These are phyloP conservation scores for Apus apus DNA, from an alignment of 2,113 vertebrate species.

Conservation along the genomic window DNA sequence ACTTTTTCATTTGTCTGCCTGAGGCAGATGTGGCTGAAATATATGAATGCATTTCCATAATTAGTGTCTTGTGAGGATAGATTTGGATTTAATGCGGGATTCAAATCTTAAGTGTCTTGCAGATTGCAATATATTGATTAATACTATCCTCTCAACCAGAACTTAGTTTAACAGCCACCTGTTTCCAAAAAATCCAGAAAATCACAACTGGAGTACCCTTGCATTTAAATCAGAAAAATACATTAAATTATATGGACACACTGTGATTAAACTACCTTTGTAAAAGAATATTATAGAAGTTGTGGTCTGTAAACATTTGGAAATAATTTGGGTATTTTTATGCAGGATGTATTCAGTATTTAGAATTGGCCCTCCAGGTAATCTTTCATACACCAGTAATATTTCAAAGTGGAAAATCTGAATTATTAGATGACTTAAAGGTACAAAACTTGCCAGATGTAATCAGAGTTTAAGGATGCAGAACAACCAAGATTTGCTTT, in stretches of 20 bases:
- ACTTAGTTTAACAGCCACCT: constrained; percentile 1
- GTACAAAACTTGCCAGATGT: constrained; percentile 35
- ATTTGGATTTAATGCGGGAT: constrained; percentile 15
- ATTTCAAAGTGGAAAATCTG: constrained; percentile 22
- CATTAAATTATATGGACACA: background rate
- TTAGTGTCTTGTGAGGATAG: constrained; percentile 22
- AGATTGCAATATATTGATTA: constrained; percentile 51
- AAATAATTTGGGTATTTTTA: constrained; percentile 13
- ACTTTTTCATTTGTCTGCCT: constrained; percentile 3
- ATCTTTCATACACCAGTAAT: background rate
- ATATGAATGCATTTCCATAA: constrained; percentile 47
- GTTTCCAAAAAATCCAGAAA: constrained; percentile 31
- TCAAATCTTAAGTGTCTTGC: constrained; percentile 16
- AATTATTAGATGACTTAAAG: constrained; percentile 30
- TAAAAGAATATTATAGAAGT: background rate
- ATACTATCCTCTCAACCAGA: constrained; percentile 16
- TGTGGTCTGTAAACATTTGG: constrained; percentile 1
- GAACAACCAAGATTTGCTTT: background rate
- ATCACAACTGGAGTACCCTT: background rate
- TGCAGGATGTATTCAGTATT: constrained; percentile 15
- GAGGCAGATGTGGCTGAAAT: constrained; percentile 25
- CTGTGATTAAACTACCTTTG: background rate
- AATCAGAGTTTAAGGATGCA: constrained; percentile 18
- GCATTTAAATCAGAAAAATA: background rate
- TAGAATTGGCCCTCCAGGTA: constrained; percentile 16